A percentile compares a stretch with the other conserved stretches of the same genome.
Evolutionary conservation across 2,113 vertebrate genomes (phyloP).

Genomic region (Pollachius pollachius): DNA sequence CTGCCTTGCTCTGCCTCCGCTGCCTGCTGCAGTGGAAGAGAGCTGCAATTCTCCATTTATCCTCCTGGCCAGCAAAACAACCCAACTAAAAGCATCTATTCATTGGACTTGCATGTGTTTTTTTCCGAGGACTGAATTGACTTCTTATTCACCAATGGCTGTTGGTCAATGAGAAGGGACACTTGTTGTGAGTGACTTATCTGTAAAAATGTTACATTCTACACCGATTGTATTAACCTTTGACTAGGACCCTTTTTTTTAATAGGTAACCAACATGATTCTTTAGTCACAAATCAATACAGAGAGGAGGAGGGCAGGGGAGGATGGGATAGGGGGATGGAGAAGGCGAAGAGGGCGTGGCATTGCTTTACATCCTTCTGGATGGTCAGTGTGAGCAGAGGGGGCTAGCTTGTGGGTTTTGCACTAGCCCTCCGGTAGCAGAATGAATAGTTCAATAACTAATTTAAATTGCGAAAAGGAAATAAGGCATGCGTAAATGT

Average conservation of each 20-base stretch:
- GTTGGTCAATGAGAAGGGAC: constrained; percentile 58
- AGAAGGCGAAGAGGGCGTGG: not conserved
- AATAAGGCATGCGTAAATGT: too few relatives aligned
- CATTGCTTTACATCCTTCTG: not conserved
- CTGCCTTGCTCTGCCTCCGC: constrained; percentile 62
- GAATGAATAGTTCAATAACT: not conserved
- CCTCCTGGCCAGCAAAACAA: constrained; percentile 77
- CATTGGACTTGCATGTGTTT: constrained; percentile 86
- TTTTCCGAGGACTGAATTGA: constrained; percentile 89
- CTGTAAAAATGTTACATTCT: constrained; percentile 97
- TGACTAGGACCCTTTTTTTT: constrained; percentile 77
- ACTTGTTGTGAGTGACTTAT: constrained; percentile 97
- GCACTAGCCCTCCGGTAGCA: not conserved
- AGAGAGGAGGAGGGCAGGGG: not conserved
- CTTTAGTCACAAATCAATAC: constrained; percentile 48
- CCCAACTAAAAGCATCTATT: constrained; percentile 95
- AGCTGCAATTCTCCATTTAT: constrained; percentile 93
- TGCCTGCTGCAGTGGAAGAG: constrained; percentile 84
- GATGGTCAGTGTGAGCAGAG: constrained; percentile 18
- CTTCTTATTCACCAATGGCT: constrained; percentile 87
- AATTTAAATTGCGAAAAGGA: too few relatives aligned
- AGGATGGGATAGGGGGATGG: not conserved
- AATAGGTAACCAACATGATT: constrained; percentile 43
- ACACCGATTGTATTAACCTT: constrained; percentile 96
- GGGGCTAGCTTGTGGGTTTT: not conserved